Base-by-base conservation (phyloP, 1,140 invertebrate species). In the Magallana angulata region DNA sequence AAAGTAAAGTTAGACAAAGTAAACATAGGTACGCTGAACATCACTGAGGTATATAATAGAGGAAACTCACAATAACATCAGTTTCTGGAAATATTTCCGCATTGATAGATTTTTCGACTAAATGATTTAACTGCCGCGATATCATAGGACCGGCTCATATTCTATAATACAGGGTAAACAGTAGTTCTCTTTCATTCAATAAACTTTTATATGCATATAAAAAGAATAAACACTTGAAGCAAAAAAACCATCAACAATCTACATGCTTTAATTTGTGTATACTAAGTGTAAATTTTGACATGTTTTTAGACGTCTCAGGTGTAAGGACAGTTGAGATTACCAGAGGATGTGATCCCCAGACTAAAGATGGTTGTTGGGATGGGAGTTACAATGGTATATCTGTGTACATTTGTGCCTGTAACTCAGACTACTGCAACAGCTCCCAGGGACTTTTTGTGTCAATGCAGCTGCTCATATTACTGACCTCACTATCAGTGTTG, bases 361-460 rank as follows among this genome's bases (percentile, higher is more conserved):
- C 84, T 1, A 76, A 58, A 6, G 84, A 88, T 12, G 14, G 68
- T 1, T 90, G 88, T 36, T 59, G 85, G 16, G 71, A 85, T 18
- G 48, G 85, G 56, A 56, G 6, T 0, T 90, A 82, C 48, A 86
- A 89, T 18, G 89, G 86, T 7, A 90, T 90, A 16, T 85, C 85
- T 1, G 90, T 90, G 12, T 11, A 58, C 24, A 86, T 85, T 9
- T 90, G 89, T 68, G 85, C 86, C 30, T 91, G 90, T 87, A 91
- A 91, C 14, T 36, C 57, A 57, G 87, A 91, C 24, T 91, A 90
- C 18, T 91, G 90, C 64, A 91, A 91, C 57, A 16, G 57, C 56
- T 68, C 14, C 36, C 48, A 82, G 48, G 14, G 81, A 57, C 36
- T 7, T 1, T 9, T 7, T 12, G 3, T 57, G 0, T 76, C 68